Base-by-base conservation (phyloP, 2,888 invertebrate species). In the Athripsodes cinereus region DNA sequence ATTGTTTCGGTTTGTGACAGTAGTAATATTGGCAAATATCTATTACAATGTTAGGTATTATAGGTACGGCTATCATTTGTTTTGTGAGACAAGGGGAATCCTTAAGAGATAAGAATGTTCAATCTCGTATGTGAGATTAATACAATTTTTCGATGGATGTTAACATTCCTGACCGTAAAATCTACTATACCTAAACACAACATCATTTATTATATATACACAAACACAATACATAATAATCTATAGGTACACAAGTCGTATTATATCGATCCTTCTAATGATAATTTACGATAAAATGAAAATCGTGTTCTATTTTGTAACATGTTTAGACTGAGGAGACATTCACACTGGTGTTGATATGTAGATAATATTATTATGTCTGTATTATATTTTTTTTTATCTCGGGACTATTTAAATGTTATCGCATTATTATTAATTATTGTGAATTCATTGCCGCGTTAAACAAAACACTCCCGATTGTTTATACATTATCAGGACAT, bases 211-310 rank as follows among this genome's bases (percentile, higher is more conserved):
- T n/a, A n/a, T n/a, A n/a, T n/a, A n/a, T n/a, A n/a, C n/a, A n/a
- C n/a, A n/a, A n/a, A n/a, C 31, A 31, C 31, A 31, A 31, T 11
- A 11, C 11, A 31, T 11, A 40, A 40, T 40, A 13, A 40, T 40
- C 40, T 40, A 40, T 40, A 40, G 8, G 2, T 26, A 26, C 26
- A 26, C 40, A 40, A 2, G 40, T 13, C 40, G 13, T 40, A 40
- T n/a, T n/a, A n/a, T n/a, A n/a, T 40, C 40, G 40, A 40, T 40
- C n/a, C 40, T 16, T 40, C 40, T 40, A 40, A 40, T 40, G 40
- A 40, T 40, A 40, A 40, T 40, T 40, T 40, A 40, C 40, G 40
- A 40, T 40, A 40, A 40, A 40, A 40, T 40, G 40, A 40, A 40
- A 40, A 40, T 13, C 40, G 40, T 40, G 40, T 40, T 40, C 40